Percentiles rank a stretch among this genome's conserved stretches.
Conservation (phyloP, 2,113 vertebrate species). For the Chloebia gouldiae region DNA sequence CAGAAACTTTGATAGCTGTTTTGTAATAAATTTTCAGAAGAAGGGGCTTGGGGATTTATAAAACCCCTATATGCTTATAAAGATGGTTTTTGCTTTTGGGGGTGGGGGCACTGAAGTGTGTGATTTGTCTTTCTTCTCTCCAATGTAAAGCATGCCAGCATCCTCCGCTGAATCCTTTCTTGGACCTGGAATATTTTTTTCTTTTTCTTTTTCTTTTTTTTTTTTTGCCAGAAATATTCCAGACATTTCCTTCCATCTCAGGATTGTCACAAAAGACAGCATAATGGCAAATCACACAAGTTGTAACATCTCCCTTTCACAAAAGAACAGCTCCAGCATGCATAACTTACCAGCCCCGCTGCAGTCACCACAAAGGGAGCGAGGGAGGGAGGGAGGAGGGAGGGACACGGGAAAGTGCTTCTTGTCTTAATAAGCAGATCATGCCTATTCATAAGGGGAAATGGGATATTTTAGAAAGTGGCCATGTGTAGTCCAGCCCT, state of each 20-base stretch:
- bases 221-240: slow-evolving; percentile 10
- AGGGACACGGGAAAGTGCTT: neutral
- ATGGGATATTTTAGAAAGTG: neutral
- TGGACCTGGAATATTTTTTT: neutral
- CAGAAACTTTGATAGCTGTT: slow-evolving; percentile 3
- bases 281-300: slow-evolving; percentile 57
- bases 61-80: neutral
- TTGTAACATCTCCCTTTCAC: slow-evolving; percentile 54
- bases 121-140: neutral
- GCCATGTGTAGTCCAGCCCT: neutral
- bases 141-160: neutral
- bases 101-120: neutral
- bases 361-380: slow-evolving; percentile 33
- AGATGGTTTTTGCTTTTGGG: slow-evolving; percentile 20
- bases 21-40: neutral
- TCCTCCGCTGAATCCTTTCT: neutral
- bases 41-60: neutral
- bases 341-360: slow-evolving; percentile 47
- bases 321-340: slow-evolving; percentile 63
- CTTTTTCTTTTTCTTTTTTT: neutral
- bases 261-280: slow-evolving; percentile 56
- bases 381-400: neutral
- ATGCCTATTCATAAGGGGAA: slow-evolving; percentile 51
- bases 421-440: slow-evolving; percentile 50
- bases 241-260: slow-evolving; percentile 11